phyloP scores from a whole-genome alignment of 2,797 vertebrate species.

The Intellagama lesueurii region DNA sequence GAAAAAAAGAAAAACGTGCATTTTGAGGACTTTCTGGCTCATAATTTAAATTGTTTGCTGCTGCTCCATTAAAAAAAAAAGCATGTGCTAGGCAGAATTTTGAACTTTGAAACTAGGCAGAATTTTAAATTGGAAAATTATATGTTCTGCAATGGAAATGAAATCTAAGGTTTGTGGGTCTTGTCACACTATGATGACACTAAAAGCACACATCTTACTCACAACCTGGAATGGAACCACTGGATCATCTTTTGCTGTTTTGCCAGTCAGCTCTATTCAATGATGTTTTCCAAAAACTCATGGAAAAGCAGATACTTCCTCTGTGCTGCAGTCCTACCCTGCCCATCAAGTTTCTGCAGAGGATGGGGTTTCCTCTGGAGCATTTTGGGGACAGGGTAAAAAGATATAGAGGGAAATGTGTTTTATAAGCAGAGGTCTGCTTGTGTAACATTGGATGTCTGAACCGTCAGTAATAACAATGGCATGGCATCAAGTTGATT shows the following conservation, averaged over 20 bases:
- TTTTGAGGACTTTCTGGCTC: background rate
- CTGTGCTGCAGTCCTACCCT: too few species aligned
- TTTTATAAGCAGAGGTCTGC: background rate
- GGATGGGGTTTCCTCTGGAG: background rate
- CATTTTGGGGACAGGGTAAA: background rate
- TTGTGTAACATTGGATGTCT: background rate
- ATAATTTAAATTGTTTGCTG: background rate
- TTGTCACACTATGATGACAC: too few species aligned
- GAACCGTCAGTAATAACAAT: background rate
- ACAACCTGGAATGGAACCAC: background rate
- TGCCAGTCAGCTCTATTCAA: background rate
- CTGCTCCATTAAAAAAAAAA: background rate
- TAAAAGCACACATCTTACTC: background rate
- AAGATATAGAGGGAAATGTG: background rate
- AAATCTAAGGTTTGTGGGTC: background rate
- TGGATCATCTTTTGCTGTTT: background rate
- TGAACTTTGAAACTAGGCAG: background rate
- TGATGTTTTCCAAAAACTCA: too few species aligned
- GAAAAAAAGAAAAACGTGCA: background rate
- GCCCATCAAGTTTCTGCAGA: background rate
- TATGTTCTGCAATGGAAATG: background rate
- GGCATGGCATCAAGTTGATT: background rate
- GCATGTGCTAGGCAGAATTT: background rate
- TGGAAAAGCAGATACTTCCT: background rate
- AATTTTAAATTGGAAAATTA: background rate